Evolutionary conservation across 2,113 vertebrate species (phyloP).

Genomic region (Psittacula cyanocephala): DNA sequence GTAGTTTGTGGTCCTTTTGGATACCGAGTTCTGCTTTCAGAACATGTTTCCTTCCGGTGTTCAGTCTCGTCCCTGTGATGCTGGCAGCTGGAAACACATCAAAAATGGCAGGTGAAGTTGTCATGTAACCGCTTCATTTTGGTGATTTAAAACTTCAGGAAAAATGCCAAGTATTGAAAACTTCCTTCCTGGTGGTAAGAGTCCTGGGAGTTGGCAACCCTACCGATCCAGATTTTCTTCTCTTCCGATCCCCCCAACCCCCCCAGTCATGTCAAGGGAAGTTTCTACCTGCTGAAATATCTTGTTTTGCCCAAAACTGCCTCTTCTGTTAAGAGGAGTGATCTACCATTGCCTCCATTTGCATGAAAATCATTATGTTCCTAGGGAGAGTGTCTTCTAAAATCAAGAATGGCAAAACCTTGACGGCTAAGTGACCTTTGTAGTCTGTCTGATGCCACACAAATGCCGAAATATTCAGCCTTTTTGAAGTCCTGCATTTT

Average conservation of each 20-base stretch:
- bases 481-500: neutral
- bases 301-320: neutral
- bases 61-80: neutral
- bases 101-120: neutral
- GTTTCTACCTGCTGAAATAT: neutral
- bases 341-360: rapidly evolving
- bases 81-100: neutral
- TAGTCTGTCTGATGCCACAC: neutral
- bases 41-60: rapidly evolving
- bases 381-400: neutral
- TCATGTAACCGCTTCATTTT: neutral
- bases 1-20: neutral
- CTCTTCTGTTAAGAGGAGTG: neutral
- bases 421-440: neutral
- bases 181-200: neutral
- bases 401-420: neutral
- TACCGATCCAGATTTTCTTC: neutral
- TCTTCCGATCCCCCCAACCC: rapidly evolving
- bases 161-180: neutral
- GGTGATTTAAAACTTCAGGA: neutral
- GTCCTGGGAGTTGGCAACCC: neutral
- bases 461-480: neutral
- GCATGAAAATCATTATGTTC: neutral
- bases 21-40: neutral
- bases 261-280: neutral